Conservation (phyloP, 1,140 invertebrate species). For the Agrypnia vestita region DNA sequence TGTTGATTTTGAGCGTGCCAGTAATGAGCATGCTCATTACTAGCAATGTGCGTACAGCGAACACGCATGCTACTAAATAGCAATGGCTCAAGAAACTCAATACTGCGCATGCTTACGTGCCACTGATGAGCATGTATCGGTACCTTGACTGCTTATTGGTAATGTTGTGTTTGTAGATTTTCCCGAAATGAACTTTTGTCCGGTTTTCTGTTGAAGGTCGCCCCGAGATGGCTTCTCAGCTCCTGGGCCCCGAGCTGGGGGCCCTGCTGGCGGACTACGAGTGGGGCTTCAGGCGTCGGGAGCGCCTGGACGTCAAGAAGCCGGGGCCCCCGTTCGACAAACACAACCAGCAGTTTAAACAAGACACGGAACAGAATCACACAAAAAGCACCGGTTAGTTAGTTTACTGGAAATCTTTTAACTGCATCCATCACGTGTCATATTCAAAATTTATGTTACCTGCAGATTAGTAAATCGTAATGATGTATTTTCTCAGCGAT, state of each 20-base stretch:
- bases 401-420: background rate
- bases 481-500: no score
- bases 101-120: no score
- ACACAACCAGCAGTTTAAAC: conserved; percentile 64
- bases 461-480: no score
- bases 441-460: no score
- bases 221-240: conserved; percentile 35
- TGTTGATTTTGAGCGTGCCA: no score
- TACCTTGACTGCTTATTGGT: no score
- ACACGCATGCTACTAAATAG: no score
- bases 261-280: conserved; percentile 72
- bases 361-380: conserved; percentile 49
- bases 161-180: background rate
- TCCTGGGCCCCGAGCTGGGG: conserved; percentile 64
- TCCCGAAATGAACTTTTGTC: background rate
- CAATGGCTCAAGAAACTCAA: no score
- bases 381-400: conserved; percentile 46
- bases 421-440: background rate
- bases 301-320: conserved; percentile 95
- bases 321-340: conserved; percentile 85
- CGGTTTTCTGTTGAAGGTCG: no score
- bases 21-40: no score
- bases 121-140: no score
- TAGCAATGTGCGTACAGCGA: no score
- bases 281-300: conserved; percentile 86